phyloP scores from a whole-genome alignment of 1,140 invertebrate genomes.

The Megathymus violae region DNA sequence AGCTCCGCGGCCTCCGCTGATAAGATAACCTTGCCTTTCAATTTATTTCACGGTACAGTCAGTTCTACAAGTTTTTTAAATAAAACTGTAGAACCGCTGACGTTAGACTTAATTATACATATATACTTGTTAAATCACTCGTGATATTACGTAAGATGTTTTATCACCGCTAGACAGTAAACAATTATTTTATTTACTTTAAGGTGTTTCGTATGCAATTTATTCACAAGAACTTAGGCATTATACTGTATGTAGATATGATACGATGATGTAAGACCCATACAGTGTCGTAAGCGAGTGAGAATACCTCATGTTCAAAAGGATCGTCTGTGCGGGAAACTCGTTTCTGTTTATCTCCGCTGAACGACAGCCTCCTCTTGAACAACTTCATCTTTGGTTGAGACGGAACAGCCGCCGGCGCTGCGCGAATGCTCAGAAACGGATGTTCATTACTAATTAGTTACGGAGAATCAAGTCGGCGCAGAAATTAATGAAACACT shows the following conservation, averaged over 20 bases:
- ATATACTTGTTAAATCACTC: not conserved
- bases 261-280: constrained; percentile 7
- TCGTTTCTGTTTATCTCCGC: constrained; percentile 78
- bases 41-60: constrained; percentile 63
- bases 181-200: not conserved
- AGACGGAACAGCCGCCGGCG: constrained; percentile 45
- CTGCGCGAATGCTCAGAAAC: constrained; percentile 49
- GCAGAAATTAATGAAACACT: constrained; percentile 23
- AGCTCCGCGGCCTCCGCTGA: constrained; percentile 62
- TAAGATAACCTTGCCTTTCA: constrained; percentile 82
- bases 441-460: constrained; percentile 54
- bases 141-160: constrained; percentile 4
- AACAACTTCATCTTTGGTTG: constrained; percentile 75
- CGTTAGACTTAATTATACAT: constrained; percentile 31
- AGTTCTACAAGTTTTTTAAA: constrained; percentile 48
- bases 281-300: constrained; percentile 14
- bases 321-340: constrained; percentile 69
- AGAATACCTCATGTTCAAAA: constrained; percentile 76
- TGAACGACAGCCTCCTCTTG: constrained; percentile 80
- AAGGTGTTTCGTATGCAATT: not conserved
- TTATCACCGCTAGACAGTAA: not conserved
- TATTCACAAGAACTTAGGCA: not conserved
- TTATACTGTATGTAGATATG: not conserved
- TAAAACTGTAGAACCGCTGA: constrained; percentile 46
- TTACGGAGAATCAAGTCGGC: constrained; percentile 34